Percentiles rank a stretch among this genome's conserved stretches.
Evolutionary conservation across 2,888 invertebrate genomes (phyloP).

Genomic region (Pyrrhosoma nymphula): DNA sequence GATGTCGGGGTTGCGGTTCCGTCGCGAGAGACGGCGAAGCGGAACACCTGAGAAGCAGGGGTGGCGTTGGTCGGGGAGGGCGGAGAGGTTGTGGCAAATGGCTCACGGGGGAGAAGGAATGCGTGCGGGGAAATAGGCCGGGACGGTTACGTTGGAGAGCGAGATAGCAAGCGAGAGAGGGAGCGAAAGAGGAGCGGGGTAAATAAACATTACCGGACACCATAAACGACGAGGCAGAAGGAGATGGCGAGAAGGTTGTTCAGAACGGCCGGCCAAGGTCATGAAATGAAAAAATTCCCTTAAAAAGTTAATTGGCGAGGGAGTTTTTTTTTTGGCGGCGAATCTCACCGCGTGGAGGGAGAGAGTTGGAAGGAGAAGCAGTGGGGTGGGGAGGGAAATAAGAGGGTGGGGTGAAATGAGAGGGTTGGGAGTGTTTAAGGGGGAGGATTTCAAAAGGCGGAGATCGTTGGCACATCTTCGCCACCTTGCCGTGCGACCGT

Average conservation of each 20-base stretch:
- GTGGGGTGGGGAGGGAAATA: neutral
- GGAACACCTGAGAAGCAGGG: neutral
- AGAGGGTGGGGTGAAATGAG: neutral
- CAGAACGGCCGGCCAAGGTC: neutral
- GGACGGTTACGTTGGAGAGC: neutral
- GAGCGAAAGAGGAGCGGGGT: neutral
- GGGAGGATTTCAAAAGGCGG: neutral
- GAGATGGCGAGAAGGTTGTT: neutral
- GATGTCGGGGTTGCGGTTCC: neutral
- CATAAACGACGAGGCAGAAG: neutral
- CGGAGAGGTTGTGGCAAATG: neutral
- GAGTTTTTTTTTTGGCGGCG: neutral
- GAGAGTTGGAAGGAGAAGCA: neutral
- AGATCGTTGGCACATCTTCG: neutral
- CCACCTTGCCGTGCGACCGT: neutral
- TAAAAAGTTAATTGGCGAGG: slow-evolving; percentile 59
- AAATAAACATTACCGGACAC: slow-evolving; percentile 7
- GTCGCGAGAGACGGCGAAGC: neutral
- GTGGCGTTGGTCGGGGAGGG: neutral
- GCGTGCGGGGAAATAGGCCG: neutral
- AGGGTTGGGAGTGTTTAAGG: too few species aligned
- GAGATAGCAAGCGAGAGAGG: neutral
- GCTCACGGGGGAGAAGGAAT: neutral
- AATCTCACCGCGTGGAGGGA: neutral
- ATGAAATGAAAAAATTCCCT: neutral